A percentile compares a stretch with the other conserved stretches of the same genome.
These are phyloP conservation scores for Leucopsar rothschildi DNA, from an alignment of 2,113 vertebrate species.

Conservation along the genomic window DNA sequence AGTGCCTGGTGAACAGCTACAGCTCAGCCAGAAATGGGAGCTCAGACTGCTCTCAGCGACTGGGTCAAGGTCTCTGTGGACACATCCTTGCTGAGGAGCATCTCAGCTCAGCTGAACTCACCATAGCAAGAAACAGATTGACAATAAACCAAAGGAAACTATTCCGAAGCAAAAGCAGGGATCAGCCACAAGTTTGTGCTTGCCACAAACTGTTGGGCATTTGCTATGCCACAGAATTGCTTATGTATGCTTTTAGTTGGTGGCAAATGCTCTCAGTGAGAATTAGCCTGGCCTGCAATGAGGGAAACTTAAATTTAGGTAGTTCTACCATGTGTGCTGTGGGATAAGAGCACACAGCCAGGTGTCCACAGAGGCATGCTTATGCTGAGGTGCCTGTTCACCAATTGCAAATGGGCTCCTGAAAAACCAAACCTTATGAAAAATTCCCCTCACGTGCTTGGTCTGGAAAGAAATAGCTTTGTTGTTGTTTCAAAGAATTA, in stretches of 20 bases:
- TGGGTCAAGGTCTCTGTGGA: background rate
- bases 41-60: rapidly evolving
- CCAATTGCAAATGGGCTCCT: background rate
- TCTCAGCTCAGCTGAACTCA: background rate
- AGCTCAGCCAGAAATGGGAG: background rate
- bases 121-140: background rate
- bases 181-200: background rate
- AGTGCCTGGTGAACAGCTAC: background rate
- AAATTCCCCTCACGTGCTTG: background rate
- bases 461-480: constrained; percentile 30
- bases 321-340: background rate
- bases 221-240: background rate
- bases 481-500: constrained; percentile 41
- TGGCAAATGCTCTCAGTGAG: background rate
- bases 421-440: background rate
- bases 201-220: background rate
- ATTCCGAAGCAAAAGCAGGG: background rate
- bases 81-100: background rate
- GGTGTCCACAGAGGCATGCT: background rate
- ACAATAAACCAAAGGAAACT: background rate
- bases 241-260: background rate
- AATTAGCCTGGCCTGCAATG: background rate
- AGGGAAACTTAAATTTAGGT: background rate
- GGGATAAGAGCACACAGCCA: background rate
- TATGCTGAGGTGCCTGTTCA: background rate